Evolutionary conservation across 2,797 vertebrate species (phyloP).

Genomic region (Gambusia yucatana): DNA sequence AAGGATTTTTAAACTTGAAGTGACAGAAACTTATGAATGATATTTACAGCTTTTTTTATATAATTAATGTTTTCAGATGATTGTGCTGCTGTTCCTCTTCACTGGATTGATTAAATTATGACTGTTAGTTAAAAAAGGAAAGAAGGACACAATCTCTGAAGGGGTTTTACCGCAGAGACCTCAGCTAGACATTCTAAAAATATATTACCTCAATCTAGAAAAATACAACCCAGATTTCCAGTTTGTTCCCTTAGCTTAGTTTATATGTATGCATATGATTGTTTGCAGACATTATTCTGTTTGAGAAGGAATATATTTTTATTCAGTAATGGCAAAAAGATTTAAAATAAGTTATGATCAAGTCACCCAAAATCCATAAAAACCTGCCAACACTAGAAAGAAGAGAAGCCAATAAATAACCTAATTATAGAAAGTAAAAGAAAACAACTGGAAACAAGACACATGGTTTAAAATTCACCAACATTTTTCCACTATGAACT

Average conservation of each 20-base stretch:
- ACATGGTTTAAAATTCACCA: too few species aligned
- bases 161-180: not conserved
- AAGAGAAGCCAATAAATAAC: not conserved
- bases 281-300: too few species aligned
- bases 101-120: not conserved
- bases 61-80: not conserved
- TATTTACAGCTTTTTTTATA: not conserved
- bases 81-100: not conserved
- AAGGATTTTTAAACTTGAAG: slow-evolving; percentile 14
- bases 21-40: not conserved
- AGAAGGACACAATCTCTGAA: not conserved
- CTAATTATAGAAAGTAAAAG: too few species aligned
- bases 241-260: too few species aligned
- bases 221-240: too few species aligned
- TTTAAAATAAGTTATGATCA: not conserved
- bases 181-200: not conserved
- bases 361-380: not conserved
- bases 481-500: too few species aligned
- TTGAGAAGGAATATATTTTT: too few species aligned
- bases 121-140: not conserved
- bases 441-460: too few species aligned
- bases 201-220: too few species aligned
- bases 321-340: not conserved
- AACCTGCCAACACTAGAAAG: not conserved
- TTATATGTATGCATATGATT: too few species aligned